Evolutionary conservation across 2,113 vertebrate species (phyloP).

Genomic region (Aythya baeri): DNA sequence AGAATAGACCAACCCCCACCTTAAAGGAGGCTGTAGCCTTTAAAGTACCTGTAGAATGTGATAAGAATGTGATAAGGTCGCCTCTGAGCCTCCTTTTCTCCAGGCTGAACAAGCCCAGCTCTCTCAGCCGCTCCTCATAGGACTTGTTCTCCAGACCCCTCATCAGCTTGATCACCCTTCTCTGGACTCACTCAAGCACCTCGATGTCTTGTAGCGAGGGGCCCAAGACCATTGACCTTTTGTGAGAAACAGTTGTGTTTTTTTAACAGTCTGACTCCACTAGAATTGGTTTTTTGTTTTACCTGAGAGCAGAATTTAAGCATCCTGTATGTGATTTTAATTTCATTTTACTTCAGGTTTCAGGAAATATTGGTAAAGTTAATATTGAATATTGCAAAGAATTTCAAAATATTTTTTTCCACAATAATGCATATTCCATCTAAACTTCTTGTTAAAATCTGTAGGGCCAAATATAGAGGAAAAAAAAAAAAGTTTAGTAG

Average conservation of each 20-base stretch:
- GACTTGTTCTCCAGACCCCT: too few relatives aligned
- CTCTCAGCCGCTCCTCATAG: too few relatives aligned
- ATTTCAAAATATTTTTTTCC: neutral
- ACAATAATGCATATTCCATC: neutral
- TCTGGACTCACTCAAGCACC: too few relatives aligned
- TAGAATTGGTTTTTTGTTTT: neutral
- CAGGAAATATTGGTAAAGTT: neutral
- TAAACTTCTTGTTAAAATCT: neutral
- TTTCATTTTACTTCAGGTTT: neutral
- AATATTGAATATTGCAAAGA: neutral
- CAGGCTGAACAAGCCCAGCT: too few relatives aligned
- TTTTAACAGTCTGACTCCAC: neutral
- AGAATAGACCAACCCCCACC: too few relatives aligned
- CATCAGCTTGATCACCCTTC: too few relatives aligned
- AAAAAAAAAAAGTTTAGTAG: neutral
- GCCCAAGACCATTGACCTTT: neutral
- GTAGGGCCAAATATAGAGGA: neutral
- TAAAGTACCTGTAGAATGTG: too few relatives aligned
- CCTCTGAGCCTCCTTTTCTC: too few relatives aligned
- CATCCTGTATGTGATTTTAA: neutral
- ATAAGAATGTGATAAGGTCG: too few relatives aligned
- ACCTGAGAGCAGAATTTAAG: neutral
- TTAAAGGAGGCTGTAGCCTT: too few relatives aligned
- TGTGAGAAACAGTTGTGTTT: neutral
- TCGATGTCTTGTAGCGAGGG: too few relatives aligned